Base-by-base conservation (phyloP, 23 tunicate genomes). In the Ascidia mentula region DNA sequence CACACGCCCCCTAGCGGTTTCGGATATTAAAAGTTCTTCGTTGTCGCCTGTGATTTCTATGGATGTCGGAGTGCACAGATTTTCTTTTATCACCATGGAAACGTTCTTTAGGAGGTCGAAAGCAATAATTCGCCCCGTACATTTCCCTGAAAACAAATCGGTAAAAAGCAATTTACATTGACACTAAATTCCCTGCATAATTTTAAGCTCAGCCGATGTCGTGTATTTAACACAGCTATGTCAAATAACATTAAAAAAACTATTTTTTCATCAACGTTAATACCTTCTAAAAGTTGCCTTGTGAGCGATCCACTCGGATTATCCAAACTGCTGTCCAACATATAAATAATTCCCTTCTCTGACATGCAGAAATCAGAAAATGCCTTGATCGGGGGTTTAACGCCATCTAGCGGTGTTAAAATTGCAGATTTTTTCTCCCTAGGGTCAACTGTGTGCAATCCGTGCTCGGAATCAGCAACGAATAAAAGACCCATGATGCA, bases 1-100 rank as follows among this genome's bases (percentile, higher is more conserved):
- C 65, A 53, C 65, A 28, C 65, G 65, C 65, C 65, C 65, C 65
- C 65, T 53, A 53, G 28, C 65, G 65, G 65, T 9, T 53, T 53
- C 65, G 28, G 65, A 53, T 20, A 53, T 53, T 9, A 53, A 28
- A 26, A 53, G 65, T 53, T 53, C 65, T 3, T 53, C 65, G 65
- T 28, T 28, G 65, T 20, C 28, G 2, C 2, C 24, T 3, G 65
- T 5, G 65, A 53, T 9, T 53, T 53, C 65, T 26, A 53, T 28
- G 2, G 65, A 53, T 3, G 65, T 53, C 65, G 65, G 65, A 1
- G 65, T 53, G 65, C 65, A 53, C 4, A 53, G 65, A 1, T 28
- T 28, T 53, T 53, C 65, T 53, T 53, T 53, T 26, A 53, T 53
- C 1, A 53, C 65, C 4, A 26, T 53, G 22, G 65, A 53, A 20